A percentile compares a stretch with the other conserved stretches of the same genome.
These are phyloP conservation scores for Dendroctonus ponderosae DNA, from an alignment of 1,140 invertebrate species.

Conservation along the genomic window DNA sequence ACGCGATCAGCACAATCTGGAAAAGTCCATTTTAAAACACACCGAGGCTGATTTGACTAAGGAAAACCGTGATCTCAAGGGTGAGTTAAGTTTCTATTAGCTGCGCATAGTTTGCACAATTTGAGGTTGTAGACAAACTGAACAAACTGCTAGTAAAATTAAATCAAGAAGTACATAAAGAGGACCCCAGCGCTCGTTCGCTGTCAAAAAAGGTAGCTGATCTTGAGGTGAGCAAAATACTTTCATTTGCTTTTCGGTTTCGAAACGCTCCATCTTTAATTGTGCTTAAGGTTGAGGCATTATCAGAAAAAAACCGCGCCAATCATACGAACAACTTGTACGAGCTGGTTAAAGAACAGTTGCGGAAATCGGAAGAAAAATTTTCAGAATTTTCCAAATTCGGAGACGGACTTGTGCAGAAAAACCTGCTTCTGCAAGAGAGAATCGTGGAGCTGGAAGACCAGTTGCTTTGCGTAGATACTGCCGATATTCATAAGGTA, in stretches of 20 bases:
- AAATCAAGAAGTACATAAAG: conserved; percentile 3
- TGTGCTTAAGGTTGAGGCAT: conserved; percentile 42
- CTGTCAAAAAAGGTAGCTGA: conserved; percentile 33
- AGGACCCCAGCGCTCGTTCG: neutral
- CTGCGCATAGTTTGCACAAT: neutral
- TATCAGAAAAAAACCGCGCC: conserved; percentile 50
- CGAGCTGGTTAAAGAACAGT: conserved; percentile 51
- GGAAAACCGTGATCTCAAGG: conserved; percentile 46
- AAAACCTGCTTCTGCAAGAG: conserved; percentile 50
- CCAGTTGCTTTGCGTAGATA: conserved; percentile 32
- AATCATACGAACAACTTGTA: conserved; percentile 50
- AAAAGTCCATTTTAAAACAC: conserved; percentile 38
- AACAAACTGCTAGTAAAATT: neutral
- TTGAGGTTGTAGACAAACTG: conserved; percentile 7
- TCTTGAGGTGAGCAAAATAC: conserved; percentile 10
- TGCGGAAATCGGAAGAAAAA: conserved; percentile 50
- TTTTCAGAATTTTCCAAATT: conserved; percentile 45
- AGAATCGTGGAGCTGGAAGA: conserved; percentile 46
- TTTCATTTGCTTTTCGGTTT: too few species aligned
- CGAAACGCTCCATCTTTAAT: conserved; percentile 17
- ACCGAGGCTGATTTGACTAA: conserved; percentile 40
- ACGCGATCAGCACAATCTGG: conserved; percentile 27
- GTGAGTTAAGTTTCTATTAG: conserved; percentile 13
- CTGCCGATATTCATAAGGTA: neutral
- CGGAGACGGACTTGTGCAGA: conserved; percentile 50